These are phyloP conservation scores for Streptopelia turtur DNA, from an alignment of 2,797 vertebrate species.

Conservation along the genomic window DNA sequence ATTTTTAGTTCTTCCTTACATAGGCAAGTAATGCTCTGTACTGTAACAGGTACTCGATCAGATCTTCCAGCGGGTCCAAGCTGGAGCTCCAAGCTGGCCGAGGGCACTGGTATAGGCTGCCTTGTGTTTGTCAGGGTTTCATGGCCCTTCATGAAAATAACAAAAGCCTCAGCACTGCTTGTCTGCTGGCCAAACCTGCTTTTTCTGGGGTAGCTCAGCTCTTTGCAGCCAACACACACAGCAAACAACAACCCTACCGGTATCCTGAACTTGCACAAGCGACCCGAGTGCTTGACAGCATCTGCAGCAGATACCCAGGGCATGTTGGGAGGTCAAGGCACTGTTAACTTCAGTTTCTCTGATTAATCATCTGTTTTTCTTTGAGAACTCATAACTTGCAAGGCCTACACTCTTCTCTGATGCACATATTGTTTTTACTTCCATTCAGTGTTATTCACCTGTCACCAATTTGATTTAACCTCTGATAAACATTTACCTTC, in stretches of 20 bases:
- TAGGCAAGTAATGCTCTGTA: not conserved
- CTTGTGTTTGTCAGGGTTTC: not conserved
- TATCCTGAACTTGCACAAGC: not conserved
- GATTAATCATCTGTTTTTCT: not conserved
- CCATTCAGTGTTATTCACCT: not conserved
- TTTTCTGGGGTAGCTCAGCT: not conserved
- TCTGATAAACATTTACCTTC: not conserved
- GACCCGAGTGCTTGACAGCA: rapidly evolving
- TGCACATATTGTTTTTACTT: not conserved
- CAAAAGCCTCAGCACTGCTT: not conserved
- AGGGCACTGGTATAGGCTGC: not conserved
- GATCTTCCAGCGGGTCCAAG: not conserved
- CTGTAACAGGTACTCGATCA: not conserved
- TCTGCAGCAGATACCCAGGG: rapidly evolving
- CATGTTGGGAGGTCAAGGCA: not conserved
- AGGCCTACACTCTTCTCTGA: not conserved
- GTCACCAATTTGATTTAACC: not conserved
- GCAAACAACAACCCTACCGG: not conserved
- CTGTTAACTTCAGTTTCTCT: not conserved
- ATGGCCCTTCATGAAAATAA: not conserved
- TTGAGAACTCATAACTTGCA: not conserved
- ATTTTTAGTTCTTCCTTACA: not conserved
- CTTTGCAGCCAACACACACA: not conserved
- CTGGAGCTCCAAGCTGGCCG: not conserved
- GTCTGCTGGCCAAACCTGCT: not conserved